phyloP scores from a whole-genome alignment of 2,888 invertebrate genomes.

The Tenodera sinensis region DNA sequence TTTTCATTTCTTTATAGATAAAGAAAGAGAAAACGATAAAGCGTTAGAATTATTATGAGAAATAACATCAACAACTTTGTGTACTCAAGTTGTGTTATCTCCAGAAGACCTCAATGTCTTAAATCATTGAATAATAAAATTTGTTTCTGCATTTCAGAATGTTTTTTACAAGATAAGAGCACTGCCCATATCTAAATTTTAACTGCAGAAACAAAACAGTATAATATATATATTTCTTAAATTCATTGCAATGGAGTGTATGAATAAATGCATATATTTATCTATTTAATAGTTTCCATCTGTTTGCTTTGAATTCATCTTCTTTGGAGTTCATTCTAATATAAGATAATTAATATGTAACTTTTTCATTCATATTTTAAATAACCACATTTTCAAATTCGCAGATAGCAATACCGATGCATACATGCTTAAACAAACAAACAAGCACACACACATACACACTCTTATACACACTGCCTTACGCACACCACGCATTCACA shows the following conservation, averaged over 20 bases:
- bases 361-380: constrained; percentile 9
- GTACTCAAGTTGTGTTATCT: constrained; percentile 17
- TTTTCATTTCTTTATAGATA: constrained; percentile 35
- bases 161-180: constrained; percentile 3
- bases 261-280: constrained; percentile 25
- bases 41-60: constrained; percentile 44
- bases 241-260: constrained; percentile 15
- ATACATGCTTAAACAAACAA: not conserved
- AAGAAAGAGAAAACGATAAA: constrained; percentile 43
- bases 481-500: not conserved
- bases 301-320: not conserved
- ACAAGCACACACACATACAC: not conserved
- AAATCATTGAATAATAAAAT: constrained; percentile 20
- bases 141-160: constrained; percentile 15
- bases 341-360: constrained; percentile 15
- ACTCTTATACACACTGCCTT: not conserved
- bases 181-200: constrained; percentile 12
- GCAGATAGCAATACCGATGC: not conserved
- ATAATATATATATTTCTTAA: constrained; percentile 21
- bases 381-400: not conserved
- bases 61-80: constrained; percentile 23
- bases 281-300: constrained; percentile 18
- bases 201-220: constrained; percentile 25
- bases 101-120: constrained; percentile 12
- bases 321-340: constrained; percentile 21